A percentile compares a stretch with the other conserved stretches of the same genome.
These are phyloP conservation scores for Leptatherina wallacei DNA, from an alignment of 2,797 vertebrate species.

Conservation along the genomic window DNA sequence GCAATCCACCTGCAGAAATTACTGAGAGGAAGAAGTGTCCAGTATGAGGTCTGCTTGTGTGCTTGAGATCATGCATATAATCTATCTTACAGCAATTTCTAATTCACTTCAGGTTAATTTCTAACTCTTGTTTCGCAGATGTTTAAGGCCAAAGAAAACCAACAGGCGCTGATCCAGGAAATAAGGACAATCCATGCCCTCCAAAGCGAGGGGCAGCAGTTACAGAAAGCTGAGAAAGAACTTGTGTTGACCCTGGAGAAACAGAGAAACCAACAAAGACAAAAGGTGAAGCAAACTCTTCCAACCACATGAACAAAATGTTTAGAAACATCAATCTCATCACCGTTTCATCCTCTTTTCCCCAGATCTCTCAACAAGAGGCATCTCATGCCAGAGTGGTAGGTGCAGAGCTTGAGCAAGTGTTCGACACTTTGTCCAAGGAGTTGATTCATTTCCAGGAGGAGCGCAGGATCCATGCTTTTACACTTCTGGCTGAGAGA, in stretches of 20 bases:
- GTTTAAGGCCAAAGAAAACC: conserved; percentile 89
- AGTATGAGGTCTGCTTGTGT: conserved; percentile 85
- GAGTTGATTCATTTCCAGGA: conserved; percentile 92
- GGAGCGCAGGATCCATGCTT: conserved; percentile 90
- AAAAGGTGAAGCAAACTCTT: conserved; percentile 77
- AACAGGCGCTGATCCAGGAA: conserved; percentile 88
- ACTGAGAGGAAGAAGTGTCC: conserved; percentile 89
- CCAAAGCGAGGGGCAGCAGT: conserved; percentile 83
- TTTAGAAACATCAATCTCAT: neutral
- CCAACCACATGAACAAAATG: neutral
- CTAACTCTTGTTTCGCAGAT: conserved; percentile 78
- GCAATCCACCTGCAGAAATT: conserved; percentile 90
- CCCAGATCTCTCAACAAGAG: conserved; percentile 81
- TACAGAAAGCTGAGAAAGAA: conserved; percentile 82
- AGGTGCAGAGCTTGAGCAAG: conserved; percentile 83
- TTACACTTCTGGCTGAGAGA: conserved; percentile 89
- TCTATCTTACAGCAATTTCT: neutral
- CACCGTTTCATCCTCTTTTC: neutral
- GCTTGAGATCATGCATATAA: neutral
- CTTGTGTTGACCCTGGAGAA: conserved; percentile 78
- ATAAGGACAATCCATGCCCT: conserved; percentile 86
- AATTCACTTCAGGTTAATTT: neutral
- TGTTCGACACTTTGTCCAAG: conserved; percentile 91
- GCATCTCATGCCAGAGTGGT: conserved; percentile 78
- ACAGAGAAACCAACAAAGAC: conserved; percentile 76